Percentiles rank a stretch among this genome's conserved stretches.
Conservation (phyloP, 2,113 vertebrate genomes). For the Perccottus glenii region DNA sequence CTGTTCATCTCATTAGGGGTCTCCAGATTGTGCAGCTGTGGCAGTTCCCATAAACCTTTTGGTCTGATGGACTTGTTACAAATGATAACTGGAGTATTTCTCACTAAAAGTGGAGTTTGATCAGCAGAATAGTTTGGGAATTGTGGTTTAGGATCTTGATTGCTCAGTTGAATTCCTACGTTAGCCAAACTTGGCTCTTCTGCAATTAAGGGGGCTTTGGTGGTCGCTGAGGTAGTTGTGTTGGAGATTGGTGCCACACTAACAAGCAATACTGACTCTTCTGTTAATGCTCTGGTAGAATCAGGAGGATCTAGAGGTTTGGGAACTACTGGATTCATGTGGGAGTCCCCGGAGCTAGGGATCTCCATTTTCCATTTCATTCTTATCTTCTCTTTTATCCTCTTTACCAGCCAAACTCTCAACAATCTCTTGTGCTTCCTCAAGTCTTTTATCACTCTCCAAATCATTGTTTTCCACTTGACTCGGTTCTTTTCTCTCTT, state of each 20-base stretch:
- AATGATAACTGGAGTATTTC: slow-evolving; percentile 56
- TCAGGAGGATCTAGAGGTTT: slow-evolving; percentile 33
- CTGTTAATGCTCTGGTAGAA: slow-evolving; percentile 35
- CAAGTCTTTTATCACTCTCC: background rate
- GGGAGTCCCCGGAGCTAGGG: slow-evolving; percentile 21
- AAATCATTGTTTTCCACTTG: slow-evolving; percentile 13
- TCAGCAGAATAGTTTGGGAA: slow-evolving; percentile 22
- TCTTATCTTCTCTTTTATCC: slow-evolving; percentile 24
- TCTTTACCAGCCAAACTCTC: slow-evolving; percentile 21
- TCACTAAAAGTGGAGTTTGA: slow-evolving; percentile 40
- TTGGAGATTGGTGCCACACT: slow-evolving; percentile 48
- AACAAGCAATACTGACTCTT: slow-evolving; percentile 33
- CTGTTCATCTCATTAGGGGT: slow-evolving; percentile 23
- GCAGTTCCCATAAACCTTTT: slow-evolving; percentile 26
- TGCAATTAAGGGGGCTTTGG: slow-evolving; percentile 59
- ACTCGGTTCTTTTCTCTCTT: slow-evolving; percentile 22
- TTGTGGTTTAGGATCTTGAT: slow-evolving; percentile 60
- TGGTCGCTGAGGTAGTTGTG: slow-evolving; percentile 74
- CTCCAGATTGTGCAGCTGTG: slow-evolving; percentile 22
- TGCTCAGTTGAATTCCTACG: slow-evolving; percentile 45
- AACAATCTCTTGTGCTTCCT: slow-evolving; percentile 15
- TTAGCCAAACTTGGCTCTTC: slow-evolving; percentile 48
- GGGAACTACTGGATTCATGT: slow-evolving; percentile 15
- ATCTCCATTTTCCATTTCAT: slow-evolving; percentile 22
- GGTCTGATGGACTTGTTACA: slow-evolving; percentile 52